These are phyloP conservation scores for Aplocera efformata DNA, from an alignment of 2,888 invertebrate species.

Conservation along the genomic window DNA sequence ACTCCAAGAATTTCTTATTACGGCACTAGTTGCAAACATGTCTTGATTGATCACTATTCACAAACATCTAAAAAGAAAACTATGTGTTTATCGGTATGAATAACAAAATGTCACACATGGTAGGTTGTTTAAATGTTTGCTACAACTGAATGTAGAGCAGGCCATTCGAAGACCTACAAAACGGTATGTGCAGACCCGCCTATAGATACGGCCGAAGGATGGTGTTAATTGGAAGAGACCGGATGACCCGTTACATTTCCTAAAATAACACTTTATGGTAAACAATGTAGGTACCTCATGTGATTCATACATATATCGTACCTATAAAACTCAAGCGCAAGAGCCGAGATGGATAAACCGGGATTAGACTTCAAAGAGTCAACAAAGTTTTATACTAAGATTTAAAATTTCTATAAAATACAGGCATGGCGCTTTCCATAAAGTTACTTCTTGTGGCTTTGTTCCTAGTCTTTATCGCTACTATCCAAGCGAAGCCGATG, in stretches of 20 bases:
- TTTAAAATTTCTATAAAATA: not conserved
- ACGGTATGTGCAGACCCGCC: constrained; percentile 25
- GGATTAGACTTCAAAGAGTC: constrained; percentile 45
- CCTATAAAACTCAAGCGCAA: constrained; percentile 58
- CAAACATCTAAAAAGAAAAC: too few species aligned
- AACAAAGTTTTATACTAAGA: constrained; percentile 10
- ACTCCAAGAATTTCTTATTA: too few species aligned
- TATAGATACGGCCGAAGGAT: constrained; percentile 54
- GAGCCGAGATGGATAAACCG: constrained; percentile 38
- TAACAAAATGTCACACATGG: too few species aligned
- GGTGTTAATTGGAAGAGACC: constrained; percentile 68
- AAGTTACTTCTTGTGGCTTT: constrained; percentile 38
- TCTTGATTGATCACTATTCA: too few species aligned
- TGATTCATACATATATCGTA: constrained; percentile 56
- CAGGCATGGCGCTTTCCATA: constrained; percentile 34
- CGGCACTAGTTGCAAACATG: too few species aligned
- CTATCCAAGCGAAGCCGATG: constrained; percentile 42
- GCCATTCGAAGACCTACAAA: constrained; percentile 16
- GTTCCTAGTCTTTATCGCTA: constrained; percentile 34
- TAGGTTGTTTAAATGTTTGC: constrained; percentile 1
- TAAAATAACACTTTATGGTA: constrained; percentile 58
- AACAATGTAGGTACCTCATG: constrained; percentile 69
- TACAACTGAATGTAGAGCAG: constrained; percentile 24
- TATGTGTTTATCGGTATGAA: too few species aligned
- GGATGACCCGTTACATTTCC: constrained; percentile 71